Conservation (phyloP, 2,888 invertebrate species). For the Leucozona laternaria region DNA sequence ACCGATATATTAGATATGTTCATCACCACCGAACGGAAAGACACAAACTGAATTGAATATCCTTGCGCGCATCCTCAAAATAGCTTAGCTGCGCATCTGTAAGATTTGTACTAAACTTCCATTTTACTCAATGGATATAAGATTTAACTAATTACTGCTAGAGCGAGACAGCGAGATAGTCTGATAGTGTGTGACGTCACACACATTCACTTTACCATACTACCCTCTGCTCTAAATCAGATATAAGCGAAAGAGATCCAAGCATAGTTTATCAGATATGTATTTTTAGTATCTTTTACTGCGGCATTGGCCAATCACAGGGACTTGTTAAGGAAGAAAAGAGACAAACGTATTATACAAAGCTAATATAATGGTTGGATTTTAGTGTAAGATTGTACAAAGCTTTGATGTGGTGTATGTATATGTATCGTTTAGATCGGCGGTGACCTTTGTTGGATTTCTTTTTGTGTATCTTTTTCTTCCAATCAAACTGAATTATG, state of each 20-base stretch:
- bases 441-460: slow-evolving; percentile 51
- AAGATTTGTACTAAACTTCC: slow-evolving; percentile 16
- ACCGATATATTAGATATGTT: slow-evolving; percentile 33
- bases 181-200: slow-evolving; percentile 17
- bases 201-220: not conserved
- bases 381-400: not conserved
- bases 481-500: slow-evolving; percentile 25
- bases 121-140: slow-evolving; percentile 14
- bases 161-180: slow-evolving; percentile 29
- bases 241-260: slow-evolving; percentile 25
- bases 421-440: slow-evolving; percentile 34
- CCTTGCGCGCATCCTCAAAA: slow-evolving; percentile 72
- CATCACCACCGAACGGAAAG: slow-evolving; percentile 64
- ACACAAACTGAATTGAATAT: slow-evolving; percentile 65
- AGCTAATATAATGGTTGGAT: not conserved
- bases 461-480: not conserved
- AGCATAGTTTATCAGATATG: not conserved
- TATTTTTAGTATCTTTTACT: not conserved
- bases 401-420: slow-evolving; percentile 66
- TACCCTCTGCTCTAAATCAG: not conserved
- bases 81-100: slow-evolving; percentile 58
- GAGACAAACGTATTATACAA: slow-evolving; percentile 25
- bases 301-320: slow-evolving; percentile 35
- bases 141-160: slow-evolving; percentile 56
- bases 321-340: not conserved